These are phyloP conservation scores for Tanaodytes sp. DNA, from an alignment of 2,888 invertebrate species.

Conservation along the genomic window DNA sequence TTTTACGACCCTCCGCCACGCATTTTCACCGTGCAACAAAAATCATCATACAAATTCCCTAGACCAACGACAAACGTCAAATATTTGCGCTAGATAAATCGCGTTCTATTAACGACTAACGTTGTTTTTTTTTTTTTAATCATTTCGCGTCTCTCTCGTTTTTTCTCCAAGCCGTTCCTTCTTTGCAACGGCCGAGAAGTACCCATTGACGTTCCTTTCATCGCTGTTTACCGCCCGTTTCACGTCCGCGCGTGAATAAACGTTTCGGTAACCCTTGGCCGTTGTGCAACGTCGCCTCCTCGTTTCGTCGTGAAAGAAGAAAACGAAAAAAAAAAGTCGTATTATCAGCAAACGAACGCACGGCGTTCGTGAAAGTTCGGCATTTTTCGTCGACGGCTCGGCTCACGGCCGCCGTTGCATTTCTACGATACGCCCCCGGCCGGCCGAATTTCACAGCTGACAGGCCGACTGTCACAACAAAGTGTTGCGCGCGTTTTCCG, in stretches of 20 bases:
- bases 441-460: constrained; percentile 28
- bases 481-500: constrained; percentile 25
- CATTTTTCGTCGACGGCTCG: no score
- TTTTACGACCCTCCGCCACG: no score
- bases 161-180: no score
- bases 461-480: constrained; percentile 28
- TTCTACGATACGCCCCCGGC: constrained; percentile 21
- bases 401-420: constrained; percentile 4
- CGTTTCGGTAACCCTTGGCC: constrained; percentile 43
- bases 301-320: constrained; percentile 24
- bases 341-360: no score
- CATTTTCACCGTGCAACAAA: no score
- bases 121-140: no score
- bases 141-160: no score
- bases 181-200: constrained; percentile 24
- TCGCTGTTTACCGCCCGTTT: constrained; percentile 51
- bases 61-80: no score
- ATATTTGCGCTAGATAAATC: no score
- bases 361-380: no score
- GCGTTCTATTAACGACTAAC: constrained; percentile 22
- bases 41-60: no score
- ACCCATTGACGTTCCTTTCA: constrained; percentile 50
- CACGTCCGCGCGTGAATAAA: constrained; percentile 53
- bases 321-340: constrained; percentile 44
- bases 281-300: constrained; percentile 45